Conservation (phyloP, 2,113 vertebrate genomes). For the Sinosuthora webbiana region DNA sequence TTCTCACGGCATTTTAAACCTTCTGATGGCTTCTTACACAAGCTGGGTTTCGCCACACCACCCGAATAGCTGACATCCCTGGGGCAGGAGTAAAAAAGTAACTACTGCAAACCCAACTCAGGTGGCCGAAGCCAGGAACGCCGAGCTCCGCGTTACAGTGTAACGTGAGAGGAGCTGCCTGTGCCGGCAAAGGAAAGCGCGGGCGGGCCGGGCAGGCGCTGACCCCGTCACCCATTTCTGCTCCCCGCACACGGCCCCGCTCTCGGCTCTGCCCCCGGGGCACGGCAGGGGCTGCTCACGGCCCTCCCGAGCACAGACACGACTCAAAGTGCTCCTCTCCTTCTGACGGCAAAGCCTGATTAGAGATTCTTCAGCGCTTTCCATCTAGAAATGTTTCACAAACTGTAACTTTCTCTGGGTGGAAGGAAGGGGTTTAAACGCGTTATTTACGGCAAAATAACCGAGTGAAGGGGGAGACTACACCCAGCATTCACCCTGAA, state of each 20-base stretch:
- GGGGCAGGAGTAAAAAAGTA: neutral
- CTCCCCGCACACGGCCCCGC: fast-evolving
- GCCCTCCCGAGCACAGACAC: neutral
- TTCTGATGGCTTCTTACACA: neutral
- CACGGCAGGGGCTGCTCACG: neutral
- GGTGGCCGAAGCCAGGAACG: neutral
- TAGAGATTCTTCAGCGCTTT: neutral
- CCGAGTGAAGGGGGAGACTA: fast-evolving
- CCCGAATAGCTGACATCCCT: fast-evolving
- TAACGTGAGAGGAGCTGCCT: fast-evolving
- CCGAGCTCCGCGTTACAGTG: neutral
- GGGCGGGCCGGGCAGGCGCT: neutral
- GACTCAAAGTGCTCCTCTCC: neutral
- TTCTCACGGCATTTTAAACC: neutral
- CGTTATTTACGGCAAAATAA: neutral
- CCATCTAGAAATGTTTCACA: neutral
- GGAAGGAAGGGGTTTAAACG: neutral
- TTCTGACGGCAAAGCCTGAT: neutral
- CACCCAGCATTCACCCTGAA: neutral
- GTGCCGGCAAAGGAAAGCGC: fast-evolving
- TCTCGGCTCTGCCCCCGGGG: neutral
- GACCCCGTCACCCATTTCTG: neutral
- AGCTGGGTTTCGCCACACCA: neutral
- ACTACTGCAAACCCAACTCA: fast-evolving
- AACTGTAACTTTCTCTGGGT: too few relatives aligned